Evolutionary conservation across 1,140 invertebrate species (phyloP).

Genomic region (Drosophila ironensis): DNA sequence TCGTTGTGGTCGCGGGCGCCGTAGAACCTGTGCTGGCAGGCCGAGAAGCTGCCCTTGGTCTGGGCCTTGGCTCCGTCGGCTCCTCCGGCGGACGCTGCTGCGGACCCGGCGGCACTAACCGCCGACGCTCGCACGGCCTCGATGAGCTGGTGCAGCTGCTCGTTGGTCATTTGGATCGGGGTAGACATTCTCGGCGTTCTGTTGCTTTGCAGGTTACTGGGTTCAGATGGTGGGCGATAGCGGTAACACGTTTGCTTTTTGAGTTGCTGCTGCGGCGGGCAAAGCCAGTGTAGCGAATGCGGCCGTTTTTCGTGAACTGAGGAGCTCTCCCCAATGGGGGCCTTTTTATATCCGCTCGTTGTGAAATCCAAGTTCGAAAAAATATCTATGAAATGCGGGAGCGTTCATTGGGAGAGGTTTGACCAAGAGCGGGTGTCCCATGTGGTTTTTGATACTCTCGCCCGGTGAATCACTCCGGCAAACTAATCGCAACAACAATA

Average conservation of each 20-base stretch:
- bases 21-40: conserved; percentile 53
- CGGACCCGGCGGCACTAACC: conserved; percentile 24
- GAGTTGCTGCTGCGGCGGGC: conserved; percentile 24
- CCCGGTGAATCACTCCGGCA: conserved; percentile 12
- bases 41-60: conserved; percentile 67
- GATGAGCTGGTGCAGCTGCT: conserved; percentile 63
- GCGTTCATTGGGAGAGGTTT: conserved; percentile 4
- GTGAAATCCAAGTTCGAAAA: conserved; percentile 69
- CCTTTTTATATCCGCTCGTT: conserved; percentile 51
- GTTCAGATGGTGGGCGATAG: neutral
- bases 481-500: neutral
- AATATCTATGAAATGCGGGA: no score
- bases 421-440: neutral
- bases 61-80: conserved; percentile 17
- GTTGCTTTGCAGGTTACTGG: conserved; percentile 6
- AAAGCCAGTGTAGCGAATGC: conserved; percentile 67
- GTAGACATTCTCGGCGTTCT: conserved; percentile 49
- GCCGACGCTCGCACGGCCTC: conserved; percentile 62
- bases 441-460: neutral
- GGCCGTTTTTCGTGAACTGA: conserved; percentile 50
- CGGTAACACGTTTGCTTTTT: conserved; percentile 10
- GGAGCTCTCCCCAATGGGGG: neutral
- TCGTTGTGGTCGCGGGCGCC: conserved; percentile 65
- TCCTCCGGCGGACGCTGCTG: conserved; percentile 37
- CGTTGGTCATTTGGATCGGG: conserved; percentile 61